Percentiles rank a stretch among this genome's conserved stretches.
phyloP scores from a whole-genome alignment of 2,113 vertebrate genomes.

The Marmota flaviventris region DNA sequence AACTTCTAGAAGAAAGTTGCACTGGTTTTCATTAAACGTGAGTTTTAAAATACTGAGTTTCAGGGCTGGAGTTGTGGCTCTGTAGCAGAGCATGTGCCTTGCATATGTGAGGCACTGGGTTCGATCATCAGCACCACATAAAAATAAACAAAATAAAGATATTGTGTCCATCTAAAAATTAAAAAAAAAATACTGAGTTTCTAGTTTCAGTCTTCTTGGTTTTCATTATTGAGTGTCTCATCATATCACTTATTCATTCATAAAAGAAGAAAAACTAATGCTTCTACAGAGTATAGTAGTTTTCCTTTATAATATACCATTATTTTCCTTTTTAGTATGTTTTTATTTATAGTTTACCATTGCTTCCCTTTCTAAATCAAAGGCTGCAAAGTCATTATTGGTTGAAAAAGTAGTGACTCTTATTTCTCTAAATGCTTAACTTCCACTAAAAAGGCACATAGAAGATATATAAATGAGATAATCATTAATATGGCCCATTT shows the following conservation, averaged over 20 bases:
- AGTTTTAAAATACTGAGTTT: slow-evolving; percentile 18
- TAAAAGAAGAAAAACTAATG: neutral
- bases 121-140: too few relatives aligned
- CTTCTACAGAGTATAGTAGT: slow-evolving; percentile 22
- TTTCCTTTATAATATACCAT: neutral
- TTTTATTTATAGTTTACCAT: neutral
- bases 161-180: too few relatives aligned
- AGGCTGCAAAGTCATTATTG: neutral
- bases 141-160: too few relatives aligned
- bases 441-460: neutral
- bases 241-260: neutral
- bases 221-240: slow-evolving; percentile 25
- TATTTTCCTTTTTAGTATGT: neutral
- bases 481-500: neutral
- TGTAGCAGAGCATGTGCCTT: too few relatives aligned
- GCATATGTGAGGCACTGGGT: too few relatives aligned
- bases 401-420: slow-evolving; percentile 38
- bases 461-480: neutral
- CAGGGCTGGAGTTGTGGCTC: too few relatives aligned
- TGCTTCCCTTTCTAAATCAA: slow-evolving; percentile 52
- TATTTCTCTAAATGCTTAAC: slow-evolving; percentile 20
- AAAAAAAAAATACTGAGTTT: slow-evolving; percentile 41
- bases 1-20: slow-evolving; percentile 27
- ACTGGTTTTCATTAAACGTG: slow-evolving; percentile 37
- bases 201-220: neutral